Conservation (phyloP, 2,888 invertebrate species). For the Noctua pronuba region DNA sequence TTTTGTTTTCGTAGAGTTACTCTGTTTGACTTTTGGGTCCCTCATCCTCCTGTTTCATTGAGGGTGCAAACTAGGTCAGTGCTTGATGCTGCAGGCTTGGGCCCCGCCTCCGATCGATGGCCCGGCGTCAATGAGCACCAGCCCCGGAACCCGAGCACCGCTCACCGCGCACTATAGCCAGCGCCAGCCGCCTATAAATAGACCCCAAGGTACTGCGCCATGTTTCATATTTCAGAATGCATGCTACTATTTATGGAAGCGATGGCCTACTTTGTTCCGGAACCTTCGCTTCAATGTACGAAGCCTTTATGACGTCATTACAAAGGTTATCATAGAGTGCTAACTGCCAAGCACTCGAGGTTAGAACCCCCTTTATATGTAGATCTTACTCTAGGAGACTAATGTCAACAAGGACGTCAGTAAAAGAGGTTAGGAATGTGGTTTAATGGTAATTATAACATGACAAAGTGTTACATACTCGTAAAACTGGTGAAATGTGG, state of each 20-base stretch:
- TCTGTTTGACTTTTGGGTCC: conserved; percentile 42
- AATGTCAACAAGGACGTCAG: conserved; percentile 1
- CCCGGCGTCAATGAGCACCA: conserved; percentile 83
- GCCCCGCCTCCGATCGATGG: conserved; percentile 82
- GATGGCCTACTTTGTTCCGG: conserved; percentile 49
- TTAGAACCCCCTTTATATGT: conserved; percentile 16
- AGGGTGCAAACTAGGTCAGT: conserved; percentile 85
- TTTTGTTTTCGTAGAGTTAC: conserved; percentile 18
- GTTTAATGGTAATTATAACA: not conserved
- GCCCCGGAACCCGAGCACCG: conserved; percentile 71
- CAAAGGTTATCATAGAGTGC: conserved; percentile 34
- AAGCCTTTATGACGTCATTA: conserved; percentile 39
- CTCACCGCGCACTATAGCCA: conserved; percentile 66
- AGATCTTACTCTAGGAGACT: not conserved
- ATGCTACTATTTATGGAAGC: conserved; percentile 49
- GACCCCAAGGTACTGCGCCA: conserved; percentile 73
- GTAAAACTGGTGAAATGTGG: not conserved
- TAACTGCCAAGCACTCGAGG: conserved; percentile 21
- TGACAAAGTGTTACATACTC: not conserved
- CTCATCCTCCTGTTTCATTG: conserved; percentile 82
- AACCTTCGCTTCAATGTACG: conserved; percentile 30
- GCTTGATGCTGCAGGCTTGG: conserved; percentile 79
- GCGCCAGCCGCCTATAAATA: conserved; percentile 77
- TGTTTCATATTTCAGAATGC: conserved; percentile 53
- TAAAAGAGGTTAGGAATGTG: not conserved